phyloP scores from a whole-genome alignment of 2,113 vertebrate genomes.

The Apteryx mantelli region DNA sequence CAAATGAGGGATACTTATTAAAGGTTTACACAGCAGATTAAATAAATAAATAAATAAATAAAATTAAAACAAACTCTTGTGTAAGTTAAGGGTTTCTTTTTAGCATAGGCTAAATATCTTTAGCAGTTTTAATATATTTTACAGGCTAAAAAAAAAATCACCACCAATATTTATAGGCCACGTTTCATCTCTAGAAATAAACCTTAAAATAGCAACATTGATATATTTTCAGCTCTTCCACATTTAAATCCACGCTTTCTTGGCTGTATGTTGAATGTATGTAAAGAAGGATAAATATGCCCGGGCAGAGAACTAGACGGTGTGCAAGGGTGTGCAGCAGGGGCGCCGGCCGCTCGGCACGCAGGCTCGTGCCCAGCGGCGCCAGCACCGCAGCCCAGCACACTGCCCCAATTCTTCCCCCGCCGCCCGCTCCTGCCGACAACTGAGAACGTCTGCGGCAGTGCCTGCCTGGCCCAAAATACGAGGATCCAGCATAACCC shows the following conservation, averaged over 20 bases:
- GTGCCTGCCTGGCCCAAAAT: background rate
- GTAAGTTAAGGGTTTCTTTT: background rate
- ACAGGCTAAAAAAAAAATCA: background rate
- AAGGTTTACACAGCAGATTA: background rate
- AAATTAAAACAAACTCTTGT: background rate
- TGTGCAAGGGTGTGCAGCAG: too few species aligned
- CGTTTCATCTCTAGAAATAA: background rate
- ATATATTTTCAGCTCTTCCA: background rate
- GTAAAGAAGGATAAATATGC: background rate
- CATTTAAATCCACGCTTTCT: background rate
- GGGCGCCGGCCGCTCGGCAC: accelerated
- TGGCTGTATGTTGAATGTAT: background rate
- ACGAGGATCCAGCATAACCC: too few species aligned
- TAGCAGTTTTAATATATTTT: background rate
- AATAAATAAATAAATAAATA: background rate
- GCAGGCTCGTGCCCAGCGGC: accelerated
- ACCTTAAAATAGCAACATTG: background rate
- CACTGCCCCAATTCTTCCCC: background rate
- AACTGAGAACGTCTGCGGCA: background rate
- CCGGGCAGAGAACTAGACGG: background rate
- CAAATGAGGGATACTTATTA: background rate
- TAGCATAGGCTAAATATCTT: background rate
- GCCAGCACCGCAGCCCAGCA: background rate
- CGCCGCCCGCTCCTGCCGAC: background rate
- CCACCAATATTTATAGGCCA: background rate